Evolutionary conservation across 2,113 vertebrate genomes (phyloP).

Genomic region (Tichodroma muraria): DNA sequence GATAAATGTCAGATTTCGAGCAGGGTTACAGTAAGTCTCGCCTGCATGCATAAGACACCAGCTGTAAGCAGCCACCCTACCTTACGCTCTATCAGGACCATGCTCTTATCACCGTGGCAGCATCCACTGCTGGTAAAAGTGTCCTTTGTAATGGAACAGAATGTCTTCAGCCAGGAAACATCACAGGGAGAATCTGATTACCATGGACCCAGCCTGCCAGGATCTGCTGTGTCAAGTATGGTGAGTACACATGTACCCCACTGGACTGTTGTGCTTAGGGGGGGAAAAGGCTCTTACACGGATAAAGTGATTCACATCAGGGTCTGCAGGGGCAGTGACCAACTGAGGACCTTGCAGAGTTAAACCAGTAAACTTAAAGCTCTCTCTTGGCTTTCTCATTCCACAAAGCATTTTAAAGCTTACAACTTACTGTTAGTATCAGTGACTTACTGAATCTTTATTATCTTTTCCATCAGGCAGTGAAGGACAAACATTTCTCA

Average conservation of each 20-base stretch:
- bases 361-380: background rate
- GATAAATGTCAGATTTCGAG: background rate
- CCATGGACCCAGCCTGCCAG: background rate
- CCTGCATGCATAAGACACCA: background rate
- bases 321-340: background rate
- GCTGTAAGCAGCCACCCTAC: constrained; percentile 14
- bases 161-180: background rate
- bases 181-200: background rate
- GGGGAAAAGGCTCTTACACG: background rate
- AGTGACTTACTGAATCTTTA: background rate
- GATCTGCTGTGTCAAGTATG: background rate
- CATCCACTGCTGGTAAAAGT: constrained; percentile 1
- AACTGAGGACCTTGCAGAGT: background rate
- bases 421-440: background rate
- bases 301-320: background rate
- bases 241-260: background rate
- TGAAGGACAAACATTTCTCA: background rate
- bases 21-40: background rate
- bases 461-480: background rate
- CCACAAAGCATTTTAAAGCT: background rate
- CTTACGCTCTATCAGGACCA: background rate
- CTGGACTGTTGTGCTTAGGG: background rate
- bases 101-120: background rate
- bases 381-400: background rate
- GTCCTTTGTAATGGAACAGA: background rate